These are phyloP conservation scores for Seison nebaliae DNA, from an alignment of 1,140 invertebrate species.

Conservation along the genomic window DNA sequence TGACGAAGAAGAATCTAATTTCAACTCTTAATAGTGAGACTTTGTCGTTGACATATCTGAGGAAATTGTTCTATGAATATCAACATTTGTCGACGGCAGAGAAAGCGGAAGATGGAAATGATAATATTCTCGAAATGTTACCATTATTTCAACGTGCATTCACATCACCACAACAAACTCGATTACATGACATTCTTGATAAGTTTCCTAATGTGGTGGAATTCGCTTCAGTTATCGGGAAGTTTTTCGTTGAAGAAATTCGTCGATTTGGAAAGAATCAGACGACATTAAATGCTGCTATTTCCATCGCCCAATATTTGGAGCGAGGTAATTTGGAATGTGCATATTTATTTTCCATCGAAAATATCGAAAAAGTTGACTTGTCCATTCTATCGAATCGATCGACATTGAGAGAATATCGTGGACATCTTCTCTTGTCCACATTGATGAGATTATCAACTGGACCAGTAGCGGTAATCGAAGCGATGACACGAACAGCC, in stretches of 20 bases:
- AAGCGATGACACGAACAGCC: slow-evolving; percentile 64
- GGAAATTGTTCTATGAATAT: slow-evolving; percentile 77
- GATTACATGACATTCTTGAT: slow-evolving; percentile 67
- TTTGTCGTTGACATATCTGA: slow-evolving; percentile 68
- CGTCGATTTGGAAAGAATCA: neutral
- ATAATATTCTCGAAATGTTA: slow-evolving; percentile 81
- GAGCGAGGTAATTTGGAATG: slow-evolving; percentile 6
- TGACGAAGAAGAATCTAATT: neutral
- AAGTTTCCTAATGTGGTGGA: slow-evolving; percentile 71
- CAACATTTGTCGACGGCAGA: slow-evolving; percentile 50
- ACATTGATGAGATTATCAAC: slow-evolving; percentile 10
- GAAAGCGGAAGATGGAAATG: slow-evolving; percentile 37
- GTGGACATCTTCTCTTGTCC: slow-evolving; percentile 1
- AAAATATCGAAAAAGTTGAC: neutral
- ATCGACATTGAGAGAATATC: no score
- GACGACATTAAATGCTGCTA: neutral
- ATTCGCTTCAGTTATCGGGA: slow-evolving; percentile 36
- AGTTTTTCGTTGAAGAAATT: slow-evolving; percentile 9
- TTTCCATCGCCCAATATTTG: neutral
- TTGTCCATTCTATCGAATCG: no score
- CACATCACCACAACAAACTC: slow-evolving; percentile 54
- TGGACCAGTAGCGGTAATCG: slow-evolving; percentile 19
- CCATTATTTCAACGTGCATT: slow-evolving; percentile 92
- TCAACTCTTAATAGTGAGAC: slow-evolving; percentile 17
- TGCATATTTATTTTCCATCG: slow-evolving; percentile 10